Percentiles rank a stretch among this genome's conserved stretches.
Evolutionary conservation across 2,113 vertebrate species (phyloP).

Genomic region (Tetraodon nigroviridis): DNA sequence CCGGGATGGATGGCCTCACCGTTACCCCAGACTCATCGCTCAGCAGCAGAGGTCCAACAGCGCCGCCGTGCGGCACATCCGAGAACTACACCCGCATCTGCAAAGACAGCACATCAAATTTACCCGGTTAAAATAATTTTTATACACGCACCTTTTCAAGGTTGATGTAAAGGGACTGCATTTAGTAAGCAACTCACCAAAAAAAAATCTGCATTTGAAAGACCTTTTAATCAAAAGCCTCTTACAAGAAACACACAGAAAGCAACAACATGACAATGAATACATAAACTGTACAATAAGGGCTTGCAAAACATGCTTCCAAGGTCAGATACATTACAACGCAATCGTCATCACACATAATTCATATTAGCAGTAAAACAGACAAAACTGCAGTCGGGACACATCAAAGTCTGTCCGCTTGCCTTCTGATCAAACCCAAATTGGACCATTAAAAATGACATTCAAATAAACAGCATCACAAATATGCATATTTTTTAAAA

Average conservation of each 20-base stretch:
- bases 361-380: conserved; percentile 58
- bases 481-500: conserved; percentile 63
- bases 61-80: conserved; percentile 14
- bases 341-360: conserved; percentile 60
- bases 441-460: conserved; percentile 56
- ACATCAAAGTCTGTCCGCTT: conserved; percentile 37
- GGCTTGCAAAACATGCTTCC: conserved; percentile 75
- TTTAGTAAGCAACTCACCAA: too few species aligned
- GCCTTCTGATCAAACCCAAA: conserved; percentile 58
- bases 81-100: not conserved
- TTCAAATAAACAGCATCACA: conserved; percentile 64
- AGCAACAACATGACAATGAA: conserved; percentile 69
- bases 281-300: conserved; percentile 75
- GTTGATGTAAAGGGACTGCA: too few species aligned
- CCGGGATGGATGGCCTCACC: conserved; percentile 5
- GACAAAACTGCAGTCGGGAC: conserved; percentile 56
- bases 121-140: too few species aligned
- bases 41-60: conserved; percentile 18
- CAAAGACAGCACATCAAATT: not conserved
- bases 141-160: too few species aligned
- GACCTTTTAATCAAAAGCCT: conserved; percentile 75
- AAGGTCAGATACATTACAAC: conserved; percentile 73
- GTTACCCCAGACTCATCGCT: conserved; percentile 10
- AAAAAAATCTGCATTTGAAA: too few species aligned
- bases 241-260: conserved; percentile 71